Evolutionary conservation across 2,113 vertebrate genomes (phyloP).

Genomic region (Porphyrio hochstetteri): DNA sequence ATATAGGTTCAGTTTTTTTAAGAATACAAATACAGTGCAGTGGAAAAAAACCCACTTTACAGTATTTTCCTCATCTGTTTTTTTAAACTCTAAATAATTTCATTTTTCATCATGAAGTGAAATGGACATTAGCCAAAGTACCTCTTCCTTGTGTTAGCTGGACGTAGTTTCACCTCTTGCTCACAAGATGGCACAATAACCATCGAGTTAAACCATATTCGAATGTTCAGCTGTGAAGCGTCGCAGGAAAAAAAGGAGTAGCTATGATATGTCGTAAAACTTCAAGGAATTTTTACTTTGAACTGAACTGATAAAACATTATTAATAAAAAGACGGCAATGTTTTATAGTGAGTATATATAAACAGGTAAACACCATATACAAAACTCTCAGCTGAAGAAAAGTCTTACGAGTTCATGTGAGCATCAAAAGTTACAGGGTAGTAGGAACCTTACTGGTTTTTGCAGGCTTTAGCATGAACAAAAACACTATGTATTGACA

Average conservation of each 20-base stretch:
- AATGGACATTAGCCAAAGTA: neutral
- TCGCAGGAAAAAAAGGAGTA: neutral
- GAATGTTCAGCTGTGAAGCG: neutral
- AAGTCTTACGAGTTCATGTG: neutral
- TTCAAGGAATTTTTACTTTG: neutral
- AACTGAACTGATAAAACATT: neutral
- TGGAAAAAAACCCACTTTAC: accelerated
- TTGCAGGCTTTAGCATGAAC: constrained; percentile 42
- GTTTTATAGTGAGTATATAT: neutral
- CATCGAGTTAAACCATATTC: neutral
- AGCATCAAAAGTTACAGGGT: neutral
- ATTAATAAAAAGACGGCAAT: neutral
- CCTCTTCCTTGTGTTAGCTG: neutral
- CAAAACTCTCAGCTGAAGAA: neutral
- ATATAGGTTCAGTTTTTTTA: neutral
- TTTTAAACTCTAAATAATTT: neutral
- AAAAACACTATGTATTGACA: constrained; percentile 49
- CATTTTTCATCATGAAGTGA: neutral
- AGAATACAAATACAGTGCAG: neutral
- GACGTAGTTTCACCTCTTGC: neutral
- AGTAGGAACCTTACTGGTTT: constrained; percentile 18
- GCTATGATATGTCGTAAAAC: neutral
- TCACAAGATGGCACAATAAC: constrained; percentile 77
- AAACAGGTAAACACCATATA: neutral
- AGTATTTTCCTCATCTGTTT: neutral